Evolutionary conservation across 2,888 invertebrate species (phyloP), one percentile per base, ranked within the genome.

Genomic region (Pammene fasciana): DNA sequence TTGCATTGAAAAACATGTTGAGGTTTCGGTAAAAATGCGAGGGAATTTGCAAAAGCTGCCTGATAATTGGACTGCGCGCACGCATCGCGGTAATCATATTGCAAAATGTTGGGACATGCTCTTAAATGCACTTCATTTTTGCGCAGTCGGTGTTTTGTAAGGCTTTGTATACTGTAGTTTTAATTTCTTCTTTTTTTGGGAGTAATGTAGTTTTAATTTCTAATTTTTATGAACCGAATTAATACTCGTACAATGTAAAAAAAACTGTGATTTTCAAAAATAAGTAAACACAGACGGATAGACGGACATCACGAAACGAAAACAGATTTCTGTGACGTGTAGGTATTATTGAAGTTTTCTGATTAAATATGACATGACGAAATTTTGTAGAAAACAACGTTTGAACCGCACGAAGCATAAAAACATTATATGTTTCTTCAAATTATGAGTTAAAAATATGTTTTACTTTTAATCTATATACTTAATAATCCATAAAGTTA

Each of bases 41-140:
- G 45, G 60, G 65, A 70, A 70, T 65, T 70, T 48, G 48, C 62
- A 18, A 68, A 68, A 70, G 65, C 46, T 41, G 70, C 46, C 70
- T 26, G 52, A 64, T 70, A 70, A 70, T 70, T 70, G 70, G 60
- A 34, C 54, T 16, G 65, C 46, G 59, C 65, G 54, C 26, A 16
- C 55, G 65, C 64, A 64, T 50, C 13, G 48, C 9, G 36, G 68
- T 68, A 57, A 68, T 68, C 56, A 62, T 65, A 48, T 41, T 59
- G 60, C 43, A 65, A 45, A 43, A 65, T 16, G 48, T 59, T 48
- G 52, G 26, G 54, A 59, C 59, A 65, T 26, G 52, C 9, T 48
- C 46, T 70, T 65, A 65, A 38, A 65, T 46, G 38, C 43, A 65
- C 16, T 54, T 64, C 43, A 54, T 62, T 62, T 26, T 48, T 41